phyloP scores from a whole-genome alignment of 2,888 invertebrate species.

The Ornithoptera alexandrae region DNA sequence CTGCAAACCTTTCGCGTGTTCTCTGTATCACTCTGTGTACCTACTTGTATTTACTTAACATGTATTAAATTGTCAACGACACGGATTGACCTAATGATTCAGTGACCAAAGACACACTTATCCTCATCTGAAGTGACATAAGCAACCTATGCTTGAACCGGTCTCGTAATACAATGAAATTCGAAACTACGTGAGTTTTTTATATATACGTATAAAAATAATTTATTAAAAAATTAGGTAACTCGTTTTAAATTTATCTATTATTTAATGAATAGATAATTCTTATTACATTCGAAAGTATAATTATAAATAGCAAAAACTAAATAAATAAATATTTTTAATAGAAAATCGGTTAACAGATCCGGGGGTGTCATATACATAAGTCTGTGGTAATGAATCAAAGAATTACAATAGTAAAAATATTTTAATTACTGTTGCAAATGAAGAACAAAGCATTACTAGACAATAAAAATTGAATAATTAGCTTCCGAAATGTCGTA shows the following conservation, averaged over 20 bases:
- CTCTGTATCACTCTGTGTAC: conserved; percentile 45
- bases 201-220: conserved; percentile 11
- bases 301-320: too few relatives aligned
- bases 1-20: conserved; percentile 41
- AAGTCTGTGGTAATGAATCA: too few relatives aligned
- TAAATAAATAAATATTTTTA: background rate
- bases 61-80: conserved; percentile 72
- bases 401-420: too few relatives aligned
- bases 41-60: conserved; percentile 59
- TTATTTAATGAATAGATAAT: too few relatives aligned
- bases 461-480: background rate
- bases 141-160: conserved; percentile 40
- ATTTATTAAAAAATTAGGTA: background rate
- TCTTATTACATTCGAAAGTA: too few relatives aligned
- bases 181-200: conserved; percentile 10
- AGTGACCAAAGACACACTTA: conserved; percentile 70
- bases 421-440: too few relatives aligned
- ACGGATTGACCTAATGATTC: conserved; percentile 75
- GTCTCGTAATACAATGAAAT: conserved; percentile 29
- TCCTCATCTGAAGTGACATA: conserved; percentile 70
- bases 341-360: background rate
- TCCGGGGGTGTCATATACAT: background rate
- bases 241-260: background rate
- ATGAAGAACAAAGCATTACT: too few relatives aligned
- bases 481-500: background rate